Evolutionary conservation across 2,888 invertebrate genomes (phyloP).

Genomic region (Scaptomyza polygonia): DNA sequence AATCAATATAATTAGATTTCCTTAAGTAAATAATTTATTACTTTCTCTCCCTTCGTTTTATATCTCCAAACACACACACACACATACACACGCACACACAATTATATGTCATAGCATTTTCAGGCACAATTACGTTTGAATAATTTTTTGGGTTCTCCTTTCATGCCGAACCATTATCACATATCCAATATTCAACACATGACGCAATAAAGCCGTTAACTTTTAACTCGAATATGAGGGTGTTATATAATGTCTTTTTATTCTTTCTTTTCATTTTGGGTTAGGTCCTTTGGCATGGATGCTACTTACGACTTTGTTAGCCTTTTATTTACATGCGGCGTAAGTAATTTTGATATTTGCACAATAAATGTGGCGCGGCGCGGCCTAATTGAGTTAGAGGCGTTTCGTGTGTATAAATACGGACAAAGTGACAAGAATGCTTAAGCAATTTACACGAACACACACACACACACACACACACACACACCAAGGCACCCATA

Average conservation of each 20-base stretch:
- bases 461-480: too few species aligned
- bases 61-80: too few species aligned
- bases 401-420: constrained; percentile 57
- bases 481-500: constrained; percentile 1
- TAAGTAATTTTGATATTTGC: constrained; percentile 58
- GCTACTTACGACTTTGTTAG: constrained; percentile 18
- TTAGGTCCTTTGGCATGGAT: constrained; percentile 10
- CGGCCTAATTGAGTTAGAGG: constrained; percentile 54
- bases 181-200: constrained; percentile 12
- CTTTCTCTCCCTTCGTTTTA: too few species aligned
- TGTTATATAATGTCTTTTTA: constrained; percentile 1
- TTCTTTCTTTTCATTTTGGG: background rate
- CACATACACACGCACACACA: background rate
- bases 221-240: constrained; percentile 1
- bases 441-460: constrained; percentile 16
- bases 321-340: constrained; percentile 54
- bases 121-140: constrained; percentile 14
- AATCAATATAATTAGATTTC: too few species aligned
- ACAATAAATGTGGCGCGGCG: constrained; percentile 54
- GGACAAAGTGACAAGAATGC: constrained; percentile 42
- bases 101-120: constrained; percentile 8
- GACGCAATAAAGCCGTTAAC: constrained; percentile 37
- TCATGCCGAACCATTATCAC: constrained; percentile 24
- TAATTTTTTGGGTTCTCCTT: background rate
- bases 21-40: too few species aligned